Evolutionary conservation across 53 echinoderm and acorn worm genomes (phyloP).

Genomic region (Mesocentrotus franciscanus): DNA sequence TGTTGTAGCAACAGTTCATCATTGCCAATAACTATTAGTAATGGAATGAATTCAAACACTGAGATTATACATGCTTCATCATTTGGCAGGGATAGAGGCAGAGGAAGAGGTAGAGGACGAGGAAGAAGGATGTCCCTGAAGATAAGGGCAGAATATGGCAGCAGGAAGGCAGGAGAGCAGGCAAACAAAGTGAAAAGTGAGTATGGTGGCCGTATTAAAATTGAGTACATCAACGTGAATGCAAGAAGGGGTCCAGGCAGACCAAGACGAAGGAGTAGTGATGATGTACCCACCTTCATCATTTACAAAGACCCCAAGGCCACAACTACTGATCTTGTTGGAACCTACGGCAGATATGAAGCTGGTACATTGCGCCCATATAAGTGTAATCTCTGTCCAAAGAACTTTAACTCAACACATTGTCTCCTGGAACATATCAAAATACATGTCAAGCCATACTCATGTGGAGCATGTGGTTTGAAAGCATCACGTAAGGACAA

Average conservation of each 20-base stretch:
- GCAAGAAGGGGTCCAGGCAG: conserved; percentile 50
- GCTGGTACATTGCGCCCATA: conserved; percentile 79
- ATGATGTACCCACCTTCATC: conserved; percentile 68
- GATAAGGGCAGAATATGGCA: conserved; percentile 64
- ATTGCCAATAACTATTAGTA: neutral
- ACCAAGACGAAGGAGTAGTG: conserved; percentile 65
- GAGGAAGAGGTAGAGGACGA: conserved; percentile 35
- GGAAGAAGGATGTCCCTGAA: conserved; percentile 31
- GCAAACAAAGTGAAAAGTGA: conserved; percentile 33
- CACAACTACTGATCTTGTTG: conserved; percentile 83
- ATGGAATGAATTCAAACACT: neutral
- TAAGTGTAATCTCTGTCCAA: conserved; percentile 85
- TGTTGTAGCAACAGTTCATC: conserved; percentile 25
- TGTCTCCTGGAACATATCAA: conserved; percentile 98
- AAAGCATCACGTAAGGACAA: conserved; percentile 94
- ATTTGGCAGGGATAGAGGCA: neutral
- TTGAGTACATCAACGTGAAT: conserved; percentile 59
- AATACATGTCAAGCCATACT: conserved; percentile 95
- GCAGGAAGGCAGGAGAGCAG: conserved; percentile 40
- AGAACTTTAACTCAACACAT: conserved; percentile 92
- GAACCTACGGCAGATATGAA: conserved; percentile 76
- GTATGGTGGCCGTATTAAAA: conserved; percentile 50
- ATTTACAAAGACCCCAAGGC: conserved; percentile 84
- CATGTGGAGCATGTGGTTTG: conserved; percentile 90
- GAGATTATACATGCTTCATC: neutral